Evolutionary conservation across 2,113 vertebrate genomes (phyloP), one percentile per base, ranked within the genome.

Genomic region (Poicephalus gulielmi): DNA sequence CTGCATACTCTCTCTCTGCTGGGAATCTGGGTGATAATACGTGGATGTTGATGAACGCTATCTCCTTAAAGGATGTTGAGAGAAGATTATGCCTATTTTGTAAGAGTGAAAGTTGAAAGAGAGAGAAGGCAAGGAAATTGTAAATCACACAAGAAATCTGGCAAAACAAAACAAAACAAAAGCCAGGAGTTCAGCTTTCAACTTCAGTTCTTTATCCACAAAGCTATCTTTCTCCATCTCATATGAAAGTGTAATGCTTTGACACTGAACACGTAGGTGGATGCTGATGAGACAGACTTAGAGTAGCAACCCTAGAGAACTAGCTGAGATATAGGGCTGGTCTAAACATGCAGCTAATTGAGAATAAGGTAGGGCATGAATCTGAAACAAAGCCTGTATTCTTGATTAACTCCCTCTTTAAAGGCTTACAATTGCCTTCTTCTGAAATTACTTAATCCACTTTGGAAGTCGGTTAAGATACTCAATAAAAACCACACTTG

Each of bases 381-480:
- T 86, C 71, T 68, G 47, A 96, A 88, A 94, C 59, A 30, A 76
- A 86, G 53, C 84, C 76, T 64, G 52, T 92, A 71, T 79, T 82
- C 62, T 92, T 79, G 73, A 85, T 78, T 69, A 91, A 71, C n/a
- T 94, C 31, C 25, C 80, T 91, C 47, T 59, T 67, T 83, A 91
- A 91, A 86, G 80, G 67, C 39, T 94, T 84, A 60, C 46, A 78
- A 84, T 27, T 85, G 55, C 27, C 13, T 3, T 12, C 83, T 90
- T 85, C 62, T 57, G 37, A 92, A 94, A 95, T 85, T 1, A 88
- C 67, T 85, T 75, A 82, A 94, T 62, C 41, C 79, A 70, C 46
- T 67, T 66, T 68, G 62, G 70, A 92, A 88, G 55, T 24, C 62
- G 57, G 70, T 63, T 75, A 90, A 83, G 16, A 83, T 53, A 60